phyloP scores from a whole-genome alignment of 2,797 vertebrate species.

The Pogonophryne albipinna region DNA sequence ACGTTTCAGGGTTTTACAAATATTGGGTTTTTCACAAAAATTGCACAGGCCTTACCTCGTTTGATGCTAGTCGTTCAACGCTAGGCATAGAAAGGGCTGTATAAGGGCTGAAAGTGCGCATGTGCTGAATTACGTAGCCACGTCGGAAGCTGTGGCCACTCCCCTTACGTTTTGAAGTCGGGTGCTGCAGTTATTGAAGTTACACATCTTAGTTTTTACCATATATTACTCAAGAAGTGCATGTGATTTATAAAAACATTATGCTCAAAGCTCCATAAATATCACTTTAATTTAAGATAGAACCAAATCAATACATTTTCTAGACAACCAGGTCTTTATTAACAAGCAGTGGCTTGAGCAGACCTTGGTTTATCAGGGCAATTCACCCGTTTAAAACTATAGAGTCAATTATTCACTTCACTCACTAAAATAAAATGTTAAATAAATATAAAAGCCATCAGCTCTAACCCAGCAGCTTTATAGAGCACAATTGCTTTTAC shows the following conservation, averaged over 20 bases:
- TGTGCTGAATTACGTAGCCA: conserved; percentile 73
- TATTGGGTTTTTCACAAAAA: neutral
- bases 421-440: neutral
- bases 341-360: neutral
- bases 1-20: rapidly evolving
- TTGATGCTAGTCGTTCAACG: conserved; percentile 81
- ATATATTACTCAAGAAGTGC: neutral
- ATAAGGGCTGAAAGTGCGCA: conserved; percentile 65
- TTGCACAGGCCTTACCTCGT: conserved; percentile 77
- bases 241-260: neutral
- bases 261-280: no score
- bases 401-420: rapidly evolving
- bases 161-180: conserved; percentile 7
- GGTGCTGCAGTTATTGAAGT: rapidly evolving
- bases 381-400: neutral
- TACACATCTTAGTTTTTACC: neutral
- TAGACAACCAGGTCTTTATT: neutral
- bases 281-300: neutral
- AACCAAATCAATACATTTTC: neutral
- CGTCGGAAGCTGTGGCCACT: conserved; percentile 8
- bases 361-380: neutral
- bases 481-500: no score
- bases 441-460: no score
- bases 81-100: conserved; percentile 82
- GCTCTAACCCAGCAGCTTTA: no score